These are phyloP conservation scores for Baccha elongata DNA, from an alignment of 2,888 invertebrate genomes.

Conservation along the genomic window DNA sequence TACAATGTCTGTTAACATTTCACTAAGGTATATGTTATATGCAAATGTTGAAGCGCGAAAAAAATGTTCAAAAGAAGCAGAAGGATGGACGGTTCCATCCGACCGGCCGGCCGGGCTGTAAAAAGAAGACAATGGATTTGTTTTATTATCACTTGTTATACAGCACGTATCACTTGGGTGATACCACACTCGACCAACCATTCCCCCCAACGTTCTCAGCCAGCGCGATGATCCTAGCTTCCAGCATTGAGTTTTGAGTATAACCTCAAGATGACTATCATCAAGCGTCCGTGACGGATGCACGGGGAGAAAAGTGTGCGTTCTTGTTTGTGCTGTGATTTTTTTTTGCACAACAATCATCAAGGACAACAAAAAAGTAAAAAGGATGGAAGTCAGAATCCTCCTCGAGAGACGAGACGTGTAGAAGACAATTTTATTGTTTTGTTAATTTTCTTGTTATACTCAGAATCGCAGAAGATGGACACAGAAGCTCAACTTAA, in stretches of 20 bases:
- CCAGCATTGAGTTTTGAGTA: neutral
- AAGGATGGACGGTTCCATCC: constrained; percentile 34
- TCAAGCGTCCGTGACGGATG: constrained; percentile 68
- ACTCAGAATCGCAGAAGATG: constrained; percentile 17
- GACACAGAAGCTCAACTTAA: constrained; percentile 60
- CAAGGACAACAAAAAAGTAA: constrained; percentile 47
- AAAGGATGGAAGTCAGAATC: neutral
- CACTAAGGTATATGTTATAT: constrained; percentile 53
- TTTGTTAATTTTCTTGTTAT: constrained; percentile 47
- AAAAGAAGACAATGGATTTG: constrained; percentile 66
- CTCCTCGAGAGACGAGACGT: constrained; percentile 15
- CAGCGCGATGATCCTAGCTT: neutral
- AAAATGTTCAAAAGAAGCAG: constrained; percentile 17
- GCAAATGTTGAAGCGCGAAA: constrained; percentile 57
- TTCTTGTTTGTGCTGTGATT: constrained; percentile 34
- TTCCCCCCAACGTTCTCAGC: neutral
- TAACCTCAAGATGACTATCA: constrained; percentile 66
- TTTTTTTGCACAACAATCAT: constrained; percentile 40
- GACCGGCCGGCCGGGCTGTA: constrained; percentile 24
- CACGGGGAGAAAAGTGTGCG: constrained; percentile 27
- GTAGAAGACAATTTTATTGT: constrained; percentile 36
- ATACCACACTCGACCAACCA: constrained; percentile 38
- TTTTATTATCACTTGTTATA: constrained; percentile 70
- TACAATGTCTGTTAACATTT: constrained; percentile 47
- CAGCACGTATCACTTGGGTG: constrained; percentile 67